Evolutionary conservation across 2,113 vertebrate genomes (phyloP), one percentile per base, ranked within the genome.

Genomic region (Aegotheles bennettii): DNA sequence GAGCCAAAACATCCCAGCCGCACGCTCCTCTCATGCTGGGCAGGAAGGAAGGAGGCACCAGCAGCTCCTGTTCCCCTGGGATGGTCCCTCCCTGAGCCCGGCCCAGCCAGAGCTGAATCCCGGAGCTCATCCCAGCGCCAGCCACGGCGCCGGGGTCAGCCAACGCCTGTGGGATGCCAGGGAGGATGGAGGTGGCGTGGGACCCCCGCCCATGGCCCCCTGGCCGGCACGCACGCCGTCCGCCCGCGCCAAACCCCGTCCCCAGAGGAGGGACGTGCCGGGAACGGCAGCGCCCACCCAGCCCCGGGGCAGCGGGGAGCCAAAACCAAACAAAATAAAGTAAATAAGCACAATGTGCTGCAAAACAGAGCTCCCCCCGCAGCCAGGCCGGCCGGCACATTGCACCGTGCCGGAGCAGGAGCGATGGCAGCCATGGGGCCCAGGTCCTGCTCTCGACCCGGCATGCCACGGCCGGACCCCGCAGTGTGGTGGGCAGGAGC

Each of bases 1-100:
- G 92, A 84, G 96, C 94, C 92, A 93, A 92, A 91, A 28, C 96
- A 95, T 89, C 79, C 93, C 68, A 73, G 96, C 94, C 88, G 85
- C 83, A 16, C 1, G 0, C 75, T 76, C 67, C 68, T 91, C 94
- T 92, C 61, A 86, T 87, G 68, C 95, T 24, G 35, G 76, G 47
- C 88, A 96, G 94, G 92, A 96, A 97, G 96, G 84, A 97, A 91
- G 79, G 94, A 96, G 94, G 47, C 93, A 77, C 67, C 73, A n/a
- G 29, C 73, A n/a, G 29, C 82, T 76, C 42, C 61, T 36, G 47
- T 76, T 94, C 71, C 87, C 50, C 36, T 8, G 0, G 6, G 89
- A 78, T 12, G 16, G 10, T 86, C 43, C 94, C 78, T 84, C 69
- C 88, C 83, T 19, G 9, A 28, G 50, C 82, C 57, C 71, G 63